Conservation (phyloP, 2,888 invertebrate species). For the Drosophila demipolita region DNA sequence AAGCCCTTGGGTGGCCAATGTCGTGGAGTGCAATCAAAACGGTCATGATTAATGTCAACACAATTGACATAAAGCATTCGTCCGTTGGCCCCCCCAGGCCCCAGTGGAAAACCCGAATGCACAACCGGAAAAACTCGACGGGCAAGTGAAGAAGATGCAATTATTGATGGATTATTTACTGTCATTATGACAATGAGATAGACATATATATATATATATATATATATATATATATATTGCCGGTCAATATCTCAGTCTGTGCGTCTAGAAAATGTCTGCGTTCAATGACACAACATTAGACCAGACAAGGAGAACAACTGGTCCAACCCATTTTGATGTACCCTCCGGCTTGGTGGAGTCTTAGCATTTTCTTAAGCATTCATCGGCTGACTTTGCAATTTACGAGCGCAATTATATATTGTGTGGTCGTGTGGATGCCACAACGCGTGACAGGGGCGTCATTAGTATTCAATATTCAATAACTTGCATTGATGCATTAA, state of each 20-base stretch:
- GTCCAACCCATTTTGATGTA: conserved; percentile 9
- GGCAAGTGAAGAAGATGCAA: conserved; percentile 67
- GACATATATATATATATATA: no score
- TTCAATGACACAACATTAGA: conserved; percentile 65
- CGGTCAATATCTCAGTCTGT: conserved; percentile 26
- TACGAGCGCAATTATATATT: conserved; percentile 65
- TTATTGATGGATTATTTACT: conserved; percentile 81
- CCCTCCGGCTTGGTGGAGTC: conserved; percentile 32
- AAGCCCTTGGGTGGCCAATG: conserved; percentile 70
- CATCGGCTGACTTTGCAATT: conserved; percentile 69
- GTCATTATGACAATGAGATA: conserved; percentile 80
- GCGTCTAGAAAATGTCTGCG: conserved; percentile 59
- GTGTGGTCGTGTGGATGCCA: conserved; percentile 44
- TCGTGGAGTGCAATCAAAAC: conserved; percentile 67
- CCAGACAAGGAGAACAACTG: conserved; percentile 39
- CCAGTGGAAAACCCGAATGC: conserved; percentile 8
- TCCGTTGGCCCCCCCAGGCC: conserved; percentile 13
- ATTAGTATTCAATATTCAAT: conserved; percentile 79
- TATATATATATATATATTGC: conserved; percentile 18
- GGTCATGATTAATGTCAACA: conserved; percentile 79
- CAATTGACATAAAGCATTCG: conserved; percentile 74
- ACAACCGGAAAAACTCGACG: conserved; percentile 64
- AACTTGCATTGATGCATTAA: conserved; percentile 80
- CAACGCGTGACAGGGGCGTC: conserved; percentile 30
- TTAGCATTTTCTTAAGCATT: conserved; percentile 55